Evolutionary conservation across 2,888 invertebrate genomes (phyloP), one percentile per base, ranked within the genome.

Genomic region (Amphipyra berbera): DNA sequence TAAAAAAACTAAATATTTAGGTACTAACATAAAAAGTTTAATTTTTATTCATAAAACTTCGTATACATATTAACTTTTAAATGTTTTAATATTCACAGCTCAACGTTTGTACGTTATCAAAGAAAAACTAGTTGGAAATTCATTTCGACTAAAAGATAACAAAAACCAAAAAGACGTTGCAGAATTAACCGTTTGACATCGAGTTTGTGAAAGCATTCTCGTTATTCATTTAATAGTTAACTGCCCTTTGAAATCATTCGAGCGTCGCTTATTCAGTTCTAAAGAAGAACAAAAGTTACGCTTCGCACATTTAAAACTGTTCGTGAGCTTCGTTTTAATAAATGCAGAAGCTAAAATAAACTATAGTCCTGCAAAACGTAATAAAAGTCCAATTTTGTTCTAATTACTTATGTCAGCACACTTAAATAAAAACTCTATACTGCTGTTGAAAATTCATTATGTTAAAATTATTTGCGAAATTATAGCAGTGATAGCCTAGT

Each of bases 181-280:
- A 65, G 45, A 52, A 50, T 42, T 30, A 54, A 42, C 44, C 53
- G 57, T 68, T 56, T 55, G 41, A 58, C 52, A 55, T 44, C 35
- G 44, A 56, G 55, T 66, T 73, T 53, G 53, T 49, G 7, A 71
- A 61, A 52, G 55, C 54, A 56, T 61, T 68, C 47, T 59, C 55
- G 61, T 73, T 62, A 71, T 62, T 58, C 58, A 68, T 73, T 68
- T 53, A 61, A 73, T 58, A 30, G n/a, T 46, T 21, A n/a, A 50
- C 54, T 14, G 30, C 38, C 50, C 54, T 58, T 68, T 73, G 35
- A 42, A 58, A 68, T 73, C 27, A 58, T 68, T 68, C 47, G 10
- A 52, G 35, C 13, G 38, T n/a, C 21, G 40, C 37, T 54, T 45
- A 61, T 49, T 52, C 42, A 50, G 40, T 38, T 57, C n/a, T 33